Base-by-base conservation (phyloP, 2,888 invertebrate species). In the Lordiphosa andalusiaca region DNA sequence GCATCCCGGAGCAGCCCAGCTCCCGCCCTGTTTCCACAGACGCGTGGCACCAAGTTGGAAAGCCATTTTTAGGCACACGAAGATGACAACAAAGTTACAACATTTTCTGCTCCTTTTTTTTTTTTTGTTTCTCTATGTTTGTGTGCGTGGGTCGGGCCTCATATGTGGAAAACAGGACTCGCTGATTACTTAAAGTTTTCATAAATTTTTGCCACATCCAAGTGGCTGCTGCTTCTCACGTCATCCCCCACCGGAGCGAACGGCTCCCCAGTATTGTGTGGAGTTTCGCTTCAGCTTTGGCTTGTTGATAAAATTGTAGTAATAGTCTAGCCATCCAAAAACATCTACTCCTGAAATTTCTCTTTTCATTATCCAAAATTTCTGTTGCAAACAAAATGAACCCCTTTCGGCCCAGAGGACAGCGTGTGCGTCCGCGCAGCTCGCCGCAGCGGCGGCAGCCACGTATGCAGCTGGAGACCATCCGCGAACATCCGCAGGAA, bases 31-130 rank as follows among this genome's bases (percentile, higher is more conserved):
- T 81, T 73, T 84, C 71, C 71, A 23, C 23, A 25, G 76, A 75
- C 69, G 30, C 64, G 6, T 41, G 55, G 41, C 13, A 35, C 52
- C 9, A 9, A 30, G 30, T 30, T 16, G 52, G 23, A 50, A 58
- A 59, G 63, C 58, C 61, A 67, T 73, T 78, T 81, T 77, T 81
- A 73, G 82, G 73, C 82, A 69, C 65, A 70, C 64, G 52, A 41
- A 35, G 21, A 51, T 36, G 41, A 41, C 41, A 23, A 51, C 40
- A 41, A 51, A 41, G 51, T 41, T 51, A 19, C 40, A 9, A 33
- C 25, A 41, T 30, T 9, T 30, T 30, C 30, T 3, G 7, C 30
- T 30, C 9, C 9, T 16, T 16, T 16, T 16, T 25, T 16, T 16
- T 25, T 25, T 7, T 25, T 25, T 25, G 6, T 7, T 2, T 2